phyloP scores from a whole-genome alignment of 2,888 invertebrate species.

The Parapristionchus giblindavisi region DNA sequence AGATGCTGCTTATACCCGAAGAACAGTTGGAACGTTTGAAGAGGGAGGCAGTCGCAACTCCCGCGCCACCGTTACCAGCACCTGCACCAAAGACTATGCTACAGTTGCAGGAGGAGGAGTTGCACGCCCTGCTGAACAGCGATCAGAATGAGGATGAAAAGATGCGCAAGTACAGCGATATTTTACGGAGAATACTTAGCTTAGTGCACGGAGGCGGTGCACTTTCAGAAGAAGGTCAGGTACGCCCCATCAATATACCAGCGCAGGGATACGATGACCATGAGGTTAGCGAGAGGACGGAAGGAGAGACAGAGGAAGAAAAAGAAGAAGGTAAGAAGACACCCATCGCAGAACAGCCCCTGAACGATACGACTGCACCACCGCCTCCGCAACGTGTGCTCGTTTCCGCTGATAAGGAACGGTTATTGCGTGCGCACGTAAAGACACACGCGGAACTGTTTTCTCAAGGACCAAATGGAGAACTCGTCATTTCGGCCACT shows the following conservation, averaged over 20 bases:
- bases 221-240: neutral
- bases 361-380: too few relatives aligned
- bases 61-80: neutral
- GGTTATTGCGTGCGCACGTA: neutral
- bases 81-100: neutral
- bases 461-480: neutral
- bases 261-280: neutral
- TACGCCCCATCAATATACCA: neutral
- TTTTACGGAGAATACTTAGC: neutral
- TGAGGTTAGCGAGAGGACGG: neutral
- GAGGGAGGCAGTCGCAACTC: neutral
- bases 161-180: neutral
- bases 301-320: neutral
- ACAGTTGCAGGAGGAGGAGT: conserved; percentile 3
- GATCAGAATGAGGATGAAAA: conserved; percentile 5
- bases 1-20: conserved; percentile 12
- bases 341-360: neutral
- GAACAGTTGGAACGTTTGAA: conserved; percentile 6
- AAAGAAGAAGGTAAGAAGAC: neutral
- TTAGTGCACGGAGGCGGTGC: neutral
- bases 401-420: neutral
- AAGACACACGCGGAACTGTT: neutral
- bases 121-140: neutral
- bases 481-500: conserved; percentile 5
- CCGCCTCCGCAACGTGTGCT: neutral